Evolutionary conservation across 2,888 invertebrate genomes (phyloP).

Genomic region (Megastigmus dorsalis): DNA sequence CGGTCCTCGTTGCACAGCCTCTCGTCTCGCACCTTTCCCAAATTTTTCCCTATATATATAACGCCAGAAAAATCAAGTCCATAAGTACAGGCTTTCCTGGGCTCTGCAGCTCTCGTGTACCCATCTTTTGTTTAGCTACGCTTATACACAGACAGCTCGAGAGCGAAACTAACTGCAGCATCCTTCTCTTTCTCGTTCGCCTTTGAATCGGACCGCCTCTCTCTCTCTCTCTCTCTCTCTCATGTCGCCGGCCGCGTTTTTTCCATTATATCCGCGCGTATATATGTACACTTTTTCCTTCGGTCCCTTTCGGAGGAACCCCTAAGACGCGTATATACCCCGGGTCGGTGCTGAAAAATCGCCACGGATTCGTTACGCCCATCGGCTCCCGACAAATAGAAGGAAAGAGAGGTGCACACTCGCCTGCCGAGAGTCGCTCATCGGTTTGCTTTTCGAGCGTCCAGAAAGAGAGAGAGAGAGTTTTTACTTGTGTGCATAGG

Average conservation of each 20-base stretch:
- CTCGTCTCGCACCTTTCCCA: not conserved
- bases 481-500: too few species aligned
- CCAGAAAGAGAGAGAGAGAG: too few species aligned
- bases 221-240: not conserved
- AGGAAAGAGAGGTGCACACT: not conserved
- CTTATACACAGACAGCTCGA: too few species aligned
- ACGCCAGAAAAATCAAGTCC: not conserved
- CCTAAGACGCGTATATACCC: too few species aligned
- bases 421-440: too few species aligned
- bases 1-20: too few species aligned
- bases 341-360: constrained; percentile 25
- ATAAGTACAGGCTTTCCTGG: too few species aligned
- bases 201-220: too few species aligned
- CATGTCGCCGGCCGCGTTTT: not conserved
- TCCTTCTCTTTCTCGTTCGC: too few species aligned
- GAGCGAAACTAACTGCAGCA: too few species aligned
- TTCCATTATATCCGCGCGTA: constrained; percentile 13
- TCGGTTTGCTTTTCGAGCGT: too few species aligned
- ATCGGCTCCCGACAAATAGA: constrained; percentile 21
- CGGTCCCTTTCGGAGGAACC: not conserved
- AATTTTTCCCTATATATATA: not conserved
- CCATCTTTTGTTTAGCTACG: not conserved
- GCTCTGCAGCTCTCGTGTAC: not conserved
- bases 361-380: constrained; percentile 47
- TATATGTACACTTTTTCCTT: not conserved